Conservation (phyloP, 2,797 vertebrate genomes). For the Phyllotis vaccarum region DNA sequence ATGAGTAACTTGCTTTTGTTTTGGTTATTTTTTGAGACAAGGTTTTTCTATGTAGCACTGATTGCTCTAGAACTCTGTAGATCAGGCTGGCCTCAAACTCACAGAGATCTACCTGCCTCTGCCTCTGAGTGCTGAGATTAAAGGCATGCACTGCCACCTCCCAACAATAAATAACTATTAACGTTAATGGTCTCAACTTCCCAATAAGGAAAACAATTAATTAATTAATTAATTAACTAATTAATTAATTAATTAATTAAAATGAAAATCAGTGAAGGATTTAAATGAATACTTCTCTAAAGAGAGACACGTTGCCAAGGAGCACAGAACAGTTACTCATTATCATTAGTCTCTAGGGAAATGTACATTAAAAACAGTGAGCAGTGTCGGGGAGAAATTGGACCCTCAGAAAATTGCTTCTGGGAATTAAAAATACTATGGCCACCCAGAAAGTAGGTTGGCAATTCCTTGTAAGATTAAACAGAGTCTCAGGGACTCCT, state of each 20-base stretch:
- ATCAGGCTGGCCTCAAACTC: background rate
- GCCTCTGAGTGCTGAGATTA: background rate
- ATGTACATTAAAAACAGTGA: conserved; percentile 8
- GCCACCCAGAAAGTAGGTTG: background rate
- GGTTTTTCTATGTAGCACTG: background rate
- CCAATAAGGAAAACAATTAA: background rate
- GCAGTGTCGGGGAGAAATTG: background rate
- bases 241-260: background rate
- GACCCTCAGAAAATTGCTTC: background rate
- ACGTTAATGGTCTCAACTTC: background rate
- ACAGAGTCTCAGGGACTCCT: background rate
- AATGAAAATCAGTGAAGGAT: background rate
- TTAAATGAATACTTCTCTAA: background rate
- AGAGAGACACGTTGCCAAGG: background rate
- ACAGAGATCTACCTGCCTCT: background rate
- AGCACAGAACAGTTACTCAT: background rate
- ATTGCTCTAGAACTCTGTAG: background rate
- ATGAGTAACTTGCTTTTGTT: background rate
- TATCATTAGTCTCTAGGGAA: background rate
- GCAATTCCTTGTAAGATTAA: background rate
- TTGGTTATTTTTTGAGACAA: background rate
- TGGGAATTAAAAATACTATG: background rate
- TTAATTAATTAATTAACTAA: background rate
- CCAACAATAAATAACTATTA: background rate
- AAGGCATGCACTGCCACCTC: background rate